Base-by-base conservation (phyloP, 1,140 invertebrate genomes). In the Dendroctonus valens region DNA sequence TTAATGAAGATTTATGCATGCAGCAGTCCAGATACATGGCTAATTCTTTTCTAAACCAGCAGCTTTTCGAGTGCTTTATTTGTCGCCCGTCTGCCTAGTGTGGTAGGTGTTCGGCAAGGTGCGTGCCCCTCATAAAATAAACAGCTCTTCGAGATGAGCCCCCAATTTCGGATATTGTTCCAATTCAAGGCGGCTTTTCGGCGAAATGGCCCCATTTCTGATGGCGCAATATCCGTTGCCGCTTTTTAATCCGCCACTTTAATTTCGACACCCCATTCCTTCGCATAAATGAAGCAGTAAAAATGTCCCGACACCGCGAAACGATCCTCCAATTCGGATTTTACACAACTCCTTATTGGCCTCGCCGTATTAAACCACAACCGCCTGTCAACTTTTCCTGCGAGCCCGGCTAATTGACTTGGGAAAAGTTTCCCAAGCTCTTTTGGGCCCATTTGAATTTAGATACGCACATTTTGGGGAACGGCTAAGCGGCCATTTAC, bases 201-300 rank as follows among this genome's bases (percentile, higher is more conserved):
- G 5, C 26, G 26, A 26, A 26, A 26, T 26, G 26, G 26, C 26
- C 26, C 54, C 54, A 41, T 14, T 58, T 58, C 8, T 42, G n/a
- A 58, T 26, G 15, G 40, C 54, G 39, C 54, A 58, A 58, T 42
- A 44, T 58, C 38, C 41, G 39, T 9, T 37, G 40, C 40, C 54
- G 58, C 59, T 53, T 63, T 63, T 54, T 53, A 65, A 65, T 57
- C 62, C 54, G 44, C 41, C 26, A 55, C 52, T 65, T 65, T 65
- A 55, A 65, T 65, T 65, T 65, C 62, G 62, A 55, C 62, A 65
- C 62, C 62, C 52, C 52, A 65, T 65, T 65, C 53, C 53, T 9
- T 46, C 42, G 62, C 26, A 49, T 65, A 57, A 65, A 65, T 65
- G 62, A 53, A 53, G 62, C 62, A 54, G 53, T 65, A 65, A 65